phyloP scores from a whole-genome alignment of 2,113 vertebrate species.

The Chlamydotis undulata region DNA sequence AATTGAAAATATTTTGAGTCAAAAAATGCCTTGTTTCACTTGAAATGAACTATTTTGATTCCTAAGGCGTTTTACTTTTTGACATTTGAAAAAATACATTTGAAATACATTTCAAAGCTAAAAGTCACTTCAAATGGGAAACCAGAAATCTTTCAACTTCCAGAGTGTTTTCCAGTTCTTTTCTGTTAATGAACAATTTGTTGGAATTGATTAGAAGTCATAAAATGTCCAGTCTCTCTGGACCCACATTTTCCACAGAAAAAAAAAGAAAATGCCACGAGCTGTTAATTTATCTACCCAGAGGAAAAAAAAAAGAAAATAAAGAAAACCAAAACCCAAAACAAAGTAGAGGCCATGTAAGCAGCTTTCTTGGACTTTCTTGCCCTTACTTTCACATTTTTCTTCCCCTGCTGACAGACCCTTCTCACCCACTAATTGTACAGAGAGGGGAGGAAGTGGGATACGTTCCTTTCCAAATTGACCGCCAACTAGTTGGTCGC shows the following conservation, averaged over 20 bases:
- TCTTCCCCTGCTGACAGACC: constrained; percentile 33
- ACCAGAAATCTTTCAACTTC: constrained; percentile 45
- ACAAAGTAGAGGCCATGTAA: not conserved
- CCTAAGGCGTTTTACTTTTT: not conserved
- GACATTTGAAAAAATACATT: constrained; percentile 1
- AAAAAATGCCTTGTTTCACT: constrained; percentile 12
- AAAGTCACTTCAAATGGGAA: constrained; percentile 30
- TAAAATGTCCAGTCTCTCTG: not conserved
- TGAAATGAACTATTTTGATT: constrained; percentile 26
- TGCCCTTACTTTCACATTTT: constrained; percentile 23
- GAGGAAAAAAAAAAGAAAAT: not conserved
- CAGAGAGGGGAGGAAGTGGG: constrained; percentile 31
- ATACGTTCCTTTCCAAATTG: not conserved
- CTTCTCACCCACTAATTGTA: constrained; percentile 15
- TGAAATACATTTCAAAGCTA: constrained; percentile 28
- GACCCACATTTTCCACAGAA: constrained; percentile 7
- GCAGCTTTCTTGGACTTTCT: not conserved
- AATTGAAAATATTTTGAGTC: not conserved
- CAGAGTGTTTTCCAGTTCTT: constrained; percentile 4
- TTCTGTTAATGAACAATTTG: constrained; percentile 38
- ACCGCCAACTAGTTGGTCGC: not conserved
- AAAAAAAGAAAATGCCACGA: not conserved
- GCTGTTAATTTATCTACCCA: not conserved
- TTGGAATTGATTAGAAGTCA: constrained; percentile 23
- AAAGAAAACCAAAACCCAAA: constrained; percentile 4